phyloP scores from a whole-genome alignment of 2,113 vertebrate species.

The Rousettus leschenaultii region DNA sequence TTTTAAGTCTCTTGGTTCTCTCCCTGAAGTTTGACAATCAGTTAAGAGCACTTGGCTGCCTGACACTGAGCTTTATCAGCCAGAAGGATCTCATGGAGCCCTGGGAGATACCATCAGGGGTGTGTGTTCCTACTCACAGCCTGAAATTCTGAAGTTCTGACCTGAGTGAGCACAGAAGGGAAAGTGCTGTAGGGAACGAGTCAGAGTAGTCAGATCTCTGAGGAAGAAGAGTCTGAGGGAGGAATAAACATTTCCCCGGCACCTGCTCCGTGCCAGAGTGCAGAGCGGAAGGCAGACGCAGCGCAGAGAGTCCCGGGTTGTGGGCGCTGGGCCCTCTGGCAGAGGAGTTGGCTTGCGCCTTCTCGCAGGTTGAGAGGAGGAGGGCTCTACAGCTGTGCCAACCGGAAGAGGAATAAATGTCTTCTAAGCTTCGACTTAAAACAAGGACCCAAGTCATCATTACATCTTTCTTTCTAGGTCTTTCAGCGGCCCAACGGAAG shows the following conservation, averaged over 20 bases:
- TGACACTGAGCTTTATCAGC: not conserved
- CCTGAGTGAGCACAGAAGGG: not conserved
- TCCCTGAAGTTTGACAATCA: not conserved
- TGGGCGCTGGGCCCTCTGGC: not conserved
- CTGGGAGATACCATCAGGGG: not conserved
- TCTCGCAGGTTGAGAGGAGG: not conserved
- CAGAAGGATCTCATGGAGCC: not conserved
- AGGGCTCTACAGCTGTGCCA: not conserved
- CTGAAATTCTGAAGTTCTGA: not conserved
- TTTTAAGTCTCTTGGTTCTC: not conserved
- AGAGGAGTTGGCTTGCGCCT: not conserved
- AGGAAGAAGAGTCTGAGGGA: not conserved
- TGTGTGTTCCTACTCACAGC: not conserved
- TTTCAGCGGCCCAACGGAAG: constrained; percentile 94
- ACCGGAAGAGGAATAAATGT: not conserved
- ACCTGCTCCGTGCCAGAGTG: not conserved
- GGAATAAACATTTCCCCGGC: not conserved
- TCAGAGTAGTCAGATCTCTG: not conserved
- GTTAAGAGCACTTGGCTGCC: not conserved
- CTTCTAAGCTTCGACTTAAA: not conserved
- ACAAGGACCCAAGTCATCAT: not conserved
- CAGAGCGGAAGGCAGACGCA: not conserved
- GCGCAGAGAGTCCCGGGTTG: rapidly evolving
- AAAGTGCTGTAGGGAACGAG: not conserved
- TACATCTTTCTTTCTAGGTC: constrained; percentile 81